phyloP scores from a whole-genome alignment of 2,888 invertebrate species.

The Helleia helle region DNA sequence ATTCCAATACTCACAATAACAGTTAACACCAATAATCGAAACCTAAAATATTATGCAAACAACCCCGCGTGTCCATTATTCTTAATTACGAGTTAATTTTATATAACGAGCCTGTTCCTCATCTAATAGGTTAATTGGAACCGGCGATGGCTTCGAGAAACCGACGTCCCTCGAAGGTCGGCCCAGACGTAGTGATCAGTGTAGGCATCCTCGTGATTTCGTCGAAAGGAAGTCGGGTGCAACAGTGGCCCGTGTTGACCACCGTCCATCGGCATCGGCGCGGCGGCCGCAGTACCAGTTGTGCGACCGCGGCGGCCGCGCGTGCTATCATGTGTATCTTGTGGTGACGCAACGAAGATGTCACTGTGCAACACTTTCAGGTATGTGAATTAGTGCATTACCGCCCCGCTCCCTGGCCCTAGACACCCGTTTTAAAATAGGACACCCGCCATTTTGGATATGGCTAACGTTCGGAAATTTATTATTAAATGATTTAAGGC shows the following conservation, averaged over 20 bases:
- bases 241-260: neutral
- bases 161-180: conserved; percentile 10
- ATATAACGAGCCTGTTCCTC: conserved; percentile 5
- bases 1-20: neutral
- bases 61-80: neutral
- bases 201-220: neutral
- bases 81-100: conserved; percentile 2
- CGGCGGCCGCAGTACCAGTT: conserved; percentile 23
- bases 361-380: conserved; percentile 31
- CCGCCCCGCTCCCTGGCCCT: conserved; percentile 1
- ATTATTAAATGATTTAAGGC: too few species aligned
- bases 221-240: conserved; percentile 33
- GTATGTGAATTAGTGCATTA: conserved; percentile 29
- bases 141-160: neutral
- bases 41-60: neutral
- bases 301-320: conserved; percentile 25
- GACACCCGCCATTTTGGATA: too few species aligned
- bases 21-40: neutral
- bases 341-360: conserved; percentile 29
- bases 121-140: neutral
- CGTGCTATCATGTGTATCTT: conserved; percentile 24
- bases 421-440: neutral
- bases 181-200: neutral
- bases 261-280: conserved; percentile 3
- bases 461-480: too few species aligned